Base-by-base conservation (phyloP, 2,888 invertebrate genomes). In the Magallana nippona region DNA sequence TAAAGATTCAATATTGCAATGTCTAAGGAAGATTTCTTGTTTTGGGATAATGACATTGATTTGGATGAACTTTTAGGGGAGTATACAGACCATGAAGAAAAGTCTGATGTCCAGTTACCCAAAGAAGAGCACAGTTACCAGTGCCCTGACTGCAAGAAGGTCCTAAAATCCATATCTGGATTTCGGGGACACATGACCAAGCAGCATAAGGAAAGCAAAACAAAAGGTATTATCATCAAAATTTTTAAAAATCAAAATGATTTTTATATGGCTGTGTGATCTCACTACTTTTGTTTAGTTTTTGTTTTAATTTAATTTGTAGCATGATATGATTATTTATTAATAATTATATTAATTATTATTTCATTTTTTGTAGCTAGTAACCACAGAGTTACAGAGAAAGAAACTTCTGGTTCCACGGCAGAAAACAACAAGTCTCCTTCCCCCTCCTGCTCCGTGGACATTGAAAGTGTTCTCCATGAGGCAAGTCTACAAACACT, bases 41-140 rank as follows among this genome's bases (percentile, higher is more conserved):
- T 27, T 17, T 82, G 82, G 82, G 82, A 82, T 56, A 17, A 82
- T 77, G 82, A 78, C 57, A 71, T 82, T 77, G 57, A 82, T 77
- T 71, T 82, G n/a, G 82, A 82, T n/a, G 8, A 32, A 44, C 13
- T 57, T 32, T 80, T 80, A 58, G 80, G 27, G 19, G 80, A 80
- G 10, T 57, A 57, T 19, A 80, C 80, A 57, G 80, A 80, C 80
- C 55, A 80, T 27, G 80, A 80, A 55, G 13, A 10, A 1, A 19
- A 80, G 15, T 22, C 32, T 27, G 10, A 22, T 22, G 19, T 32
- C 15, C 77, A 77, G n/a, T 13, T 2, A 13, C 55, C 8, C 27
- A 77, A 13, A 77, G 60, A 62, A 19, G n/a, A n/a, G 5, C 55
- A 22, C 19, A 44, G 27, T 27, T 82, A 82, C 71, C 22, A n/a